These are phyloP conservation scores for Meleagris gallopavo DNA, from an alignment of 2,113 vertebrate genomes.

Conservation along the genomic window DNA sequence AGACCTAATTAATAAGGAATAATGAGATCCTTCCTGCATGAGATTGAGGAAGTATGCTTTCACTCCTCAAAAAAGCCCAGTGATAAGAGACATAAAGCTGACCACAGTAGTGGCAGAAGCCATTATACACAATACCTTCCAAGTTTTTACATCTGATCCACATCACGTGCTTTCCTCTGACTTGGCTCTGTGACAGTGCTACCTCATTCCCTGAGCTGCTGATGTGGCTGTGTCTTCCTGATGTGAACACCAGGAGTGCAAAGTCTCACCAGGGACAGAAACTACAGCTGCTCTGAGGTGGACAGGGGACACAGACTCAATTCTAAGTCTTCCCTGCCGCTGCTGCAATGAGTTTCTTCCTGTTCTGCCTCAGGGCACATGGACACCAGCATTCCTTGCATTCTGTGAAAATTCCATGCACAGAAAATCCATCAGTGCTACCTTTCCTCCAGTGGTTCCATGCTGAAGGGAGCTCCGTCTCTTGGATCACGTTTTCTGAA, in stretches of 20 bases:
- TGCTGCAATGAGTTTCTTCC: not conserved
- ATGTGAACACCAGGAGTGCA: not conserved
- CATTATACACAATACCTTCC: not conserved
- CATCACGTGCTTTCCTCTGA: not conserved
- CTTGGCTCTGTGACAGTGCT: fast-evolving
- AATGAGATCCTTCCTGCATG: constrained; percentile 67
- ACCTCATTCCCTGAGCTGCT: fast-evolving
- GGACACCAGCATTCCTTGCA: too few relatives aligned
- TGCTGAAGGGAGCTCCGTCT: not conserved
- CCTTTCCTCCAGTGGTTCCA: not conserved
- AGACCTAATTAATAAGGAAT: constrained; percentile 78
- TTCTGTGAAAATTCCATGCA: not conserved
- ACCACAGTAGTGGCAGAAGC: not conserved
- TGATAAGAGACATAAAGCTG: not conserved
- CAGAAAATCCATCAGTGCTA: not conserved
- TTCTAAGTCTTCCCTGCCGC: not conserved
- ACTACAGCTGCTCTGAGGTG: not conserved
- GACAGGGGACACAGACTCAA: fast-evolving
- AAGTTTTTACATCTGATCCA: not conserved
- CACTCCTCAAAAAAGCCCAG: constrained; percentile 5
- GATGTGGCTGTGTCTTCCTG: fast-evolving
- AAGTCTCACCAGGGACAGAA: not conserved
- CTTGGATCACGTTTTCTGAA: not conserved
- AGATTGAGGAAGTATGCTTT: constrained; percentile 43
- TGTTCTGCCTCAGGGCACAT: not conserved